A percentile compares a stretch with the other conserved stretches of the same genome.
Evolutionary conservation across 1,140 invertebrate genomes (phyloP).

Genomic region (Drosophila repleta): DNA sequence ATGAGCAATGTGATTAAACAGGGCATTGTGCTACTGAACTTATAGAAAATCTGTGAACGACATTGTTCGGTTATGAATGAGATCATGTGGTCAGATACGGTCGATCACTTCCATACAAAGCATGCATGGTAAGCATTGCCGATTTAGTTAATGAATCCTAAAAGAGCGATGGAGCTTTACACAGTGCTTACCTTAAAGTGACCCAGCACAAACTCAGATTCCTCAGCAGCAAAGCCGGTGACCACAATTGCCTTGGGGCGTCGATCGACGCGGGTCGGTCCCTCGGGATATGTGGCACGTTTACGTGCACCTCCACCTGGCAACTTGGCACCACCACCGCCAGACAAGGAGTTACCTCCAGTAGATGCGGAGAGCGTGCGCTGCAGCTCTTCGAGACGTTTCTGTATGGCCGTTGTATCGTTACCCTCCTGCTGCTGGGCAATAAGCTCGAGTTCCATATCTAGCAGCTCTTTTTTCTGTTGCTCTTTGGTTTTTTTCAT

Average conservation of each 20-base stretch:
- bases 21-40: no score
- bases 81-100: no score
- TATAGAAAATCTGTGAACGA: no score
- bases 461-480: constrained; percentile 82
- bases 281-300: constrained; percentile 67
- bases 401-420: constrained; percentile 80
- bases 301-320: constrained; percentile 46
- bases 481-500: constrained; percentile 83
- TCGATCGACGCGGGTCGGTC: constrained; percentile 77
- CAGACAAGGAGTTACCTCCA: constrained; percentile 31
- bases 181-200: constrained; percentile 83
- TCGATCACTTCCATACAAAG: no score
- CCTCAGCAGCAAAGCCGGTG: constrained; percentile 77
- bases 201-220: constrained; percentile 80
- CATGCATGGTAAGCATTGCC: no score
- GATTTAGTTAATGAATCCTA: no score
- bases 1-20: no score
- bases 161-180: no score
- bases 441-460: constrained; percentile 82
- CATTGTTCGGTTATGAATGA: no score
- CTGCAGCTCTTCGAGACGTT: constrained; percentile 79
- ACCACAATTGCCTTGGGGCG: constrained; percentile 79
- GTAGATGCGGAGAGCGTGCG: constrained; percentile 63
- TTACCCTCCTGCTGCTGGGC: constrained; percentile 83
- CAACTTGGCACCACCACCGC: constrained; percentile 31